These are phyloP conservation scores for Ecliptopera silaceata DNA, from an alignment of 2,888 invertebrate species.

Conservation along the genomic window DNA sequence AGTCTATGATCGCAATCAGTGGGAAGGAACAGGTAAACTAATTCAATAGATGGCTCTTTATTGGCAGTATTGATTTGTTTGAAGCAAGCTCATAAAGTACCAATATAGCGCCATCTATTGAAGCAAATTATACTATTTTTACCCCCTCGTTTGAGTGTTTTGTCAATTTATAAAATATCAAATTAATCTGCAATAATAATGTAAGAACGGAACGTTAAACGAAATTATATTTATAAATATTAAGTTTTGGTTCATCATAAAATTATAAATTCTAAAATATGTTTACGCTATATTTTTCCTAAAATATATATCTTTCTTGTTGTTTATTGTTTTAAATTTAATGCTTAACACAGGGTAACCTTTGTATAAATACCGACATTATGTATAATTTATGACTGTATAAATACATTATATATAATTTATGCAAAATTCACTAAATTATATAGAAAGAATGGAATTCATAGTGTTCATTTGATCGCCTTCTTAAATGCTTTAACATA, in stretches of 20 bases:
- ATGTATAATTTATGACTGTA: slow-evolving; percentile 21
- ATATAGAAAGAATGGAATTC: slow-evolving; percentile 27
- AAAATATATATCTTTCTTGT: slow-evolving; percentile 2
- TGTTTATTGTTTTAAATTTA: slow-evolving; percentile 19
- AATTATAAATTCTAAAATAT: slow-evolving; percentile 7
- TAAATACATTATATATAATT: slow-evolving; percentile 16
- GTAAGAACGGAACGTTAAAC: slow-evolving; percentile 3
- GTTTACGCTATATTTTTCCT: neutral
- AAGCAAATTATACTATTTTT: neutral
- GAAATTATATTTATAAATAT: slow-evolving; percentile 9
- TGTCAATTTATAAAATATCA: slow-evolving; percentile 17
- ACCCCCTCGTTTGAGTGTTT: neutral
- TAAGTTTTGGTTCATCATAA: slow-evolving; percentile 3
- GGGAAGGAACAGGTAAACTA: too few relatives aligned
- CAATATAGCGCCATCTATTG: too few relatives aligned
- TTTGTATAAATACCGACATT: slow-evolving; percentile 20
- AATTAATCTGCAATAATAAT: slow-evolving; percentile 5
- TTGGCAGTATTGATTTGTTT: too few relatives aligned
- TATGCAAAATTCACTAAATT: slow-evolving; percentile 24
- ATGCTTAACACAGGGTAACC: slow-evolving; percentile 31
- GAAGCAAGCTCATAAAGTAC: too few relatives aligned
- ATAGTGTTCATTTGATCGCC: slow-evolving; percentile 77
- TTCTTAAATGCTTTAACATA: slow-evolving; percentile 80
- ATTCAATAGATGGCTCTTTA: too few relatives aligned
- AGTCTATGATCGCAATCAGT: too few relatives aligned